Conservation (phyloP, 2,113 vertebrate genomes). For the Catharus fuscescens region DNA sequence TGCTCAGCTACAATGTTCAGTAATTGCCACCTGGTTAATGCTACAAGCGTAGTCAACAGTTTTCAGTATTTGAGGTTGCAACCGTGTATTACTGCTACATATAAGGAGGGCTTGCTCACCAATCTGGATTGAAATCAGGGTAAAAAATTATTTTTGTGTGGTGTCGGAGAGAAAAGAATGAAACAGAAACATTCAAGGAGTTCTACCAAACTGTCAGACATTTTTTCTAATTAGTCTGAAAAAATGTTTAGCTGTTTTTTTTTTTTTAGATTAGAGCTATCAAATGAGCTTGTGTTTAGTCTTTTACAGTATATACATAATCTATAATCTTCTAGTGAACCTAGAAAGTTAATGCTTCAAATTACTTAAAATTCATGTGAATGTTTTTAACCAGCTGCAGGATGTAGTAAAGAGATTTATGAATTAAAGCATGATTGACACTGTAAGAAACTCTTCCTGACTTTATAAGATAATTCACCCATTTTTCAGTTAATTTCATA, state of each 20-base stretch:
- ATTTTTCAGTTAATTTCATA: conserved; percentile 30
- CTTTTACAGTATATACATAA: conserved; percentile 10
- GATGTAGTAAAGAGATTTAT: conserved; percentile 10
- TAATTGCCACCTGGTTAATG: not conserved
- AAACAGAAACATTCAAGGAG: not conserved
- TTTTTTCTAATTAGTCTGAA: conserved; percentile 10
- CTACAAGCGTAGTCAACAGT: not conserved
- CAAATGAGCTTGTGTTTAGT: conserved; percentile 26
- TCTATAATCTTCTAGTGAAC: conserved; percentile 20
- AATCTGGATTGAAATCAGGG: not conserved
- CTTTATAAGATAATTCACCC: not conserved
- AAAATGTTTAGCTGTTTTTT: not conserved
- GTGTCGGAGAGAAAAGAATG: not conserved
- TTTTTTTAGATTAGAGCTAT: not conserved
- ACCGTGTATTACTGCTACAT: not conserved
- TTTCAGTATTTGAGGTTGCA: not conserved
- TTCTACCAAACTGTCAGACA: not conserved
- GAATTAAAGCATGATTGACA: conserved; percentile 25
- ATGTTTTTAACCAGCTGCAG: conserved; percentile 1
- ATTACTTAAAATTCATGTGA: conserved; percentile 40
- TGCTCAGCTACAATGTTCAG: not conserved
- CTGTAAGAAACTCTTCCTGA: conserved; percentile 3
- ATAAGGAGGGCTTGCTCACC: not conserved
- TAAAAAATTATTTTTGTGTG: not conserved
- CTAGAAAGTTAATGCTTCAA: conserved; percentile 16